A percentile compares a stretch with the other conserved stretches of the same genome.
Conservation (phyloP, 2,797 vertebrate species). For the Syndactyla subalaris region DNA sequence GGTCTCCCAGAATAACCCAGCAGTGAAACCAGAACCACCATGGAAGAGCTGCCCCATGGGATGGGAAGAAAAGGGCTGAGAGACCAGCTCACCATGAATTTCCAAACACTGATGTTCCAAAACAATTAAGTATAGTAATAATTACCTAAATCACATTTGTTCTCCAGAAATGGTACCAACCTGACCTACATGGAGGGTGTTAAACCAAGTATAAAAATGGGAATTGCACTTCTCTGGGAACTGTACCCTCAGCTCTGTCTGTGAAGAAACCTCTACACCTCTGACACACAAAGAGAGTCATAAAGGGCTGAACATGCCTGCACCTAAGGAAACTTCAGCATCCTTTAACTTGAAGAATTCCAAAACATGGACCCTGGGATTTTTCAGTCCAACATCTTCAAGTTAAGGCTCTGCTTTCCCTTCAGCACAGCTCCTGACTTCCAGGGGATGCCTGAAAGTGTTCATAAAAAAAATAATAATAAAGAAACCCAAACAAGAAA, state of each 20-base stretch:
- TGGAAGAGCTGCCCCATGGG: neutral
- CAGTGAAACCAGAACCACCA: neutral
- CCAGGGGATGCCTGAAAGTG: neutral
- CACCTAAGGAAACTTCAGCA: neutral
- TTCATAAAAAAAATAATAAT: neutral
- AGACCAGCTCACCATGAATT: neutral
- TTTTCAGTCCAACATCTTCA: neutral
- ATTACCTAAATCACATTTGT: neutral
- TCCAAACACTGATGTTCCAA: neutral
- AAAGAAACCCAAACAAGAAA: accelerated
- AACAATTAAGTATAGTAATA: neutral
- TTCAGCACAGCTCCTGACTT: neutral
- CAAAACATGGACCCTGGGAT: neutral
- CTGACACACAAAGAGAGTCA: accelerated
- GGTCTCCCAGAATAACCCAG: neutral
- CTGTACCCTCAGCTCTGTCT: neutral
- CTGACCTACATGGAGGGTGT: neutral
- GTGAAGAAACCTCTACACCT: neutral
- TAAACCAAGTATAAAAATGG: neutral
- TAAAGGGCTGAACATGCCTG: neutral
- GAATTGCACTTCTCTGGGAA: neutral
- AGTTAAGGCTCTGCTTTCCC: neutral
- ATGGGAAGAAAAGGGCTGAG: neutral
- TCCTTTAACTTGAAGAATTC: neutral
- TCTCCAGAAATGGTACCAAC: neutral